phyloP scores from a whole-genome alignment of 2,888 invertebrate genomes.

The Platycheirus rosarum region DNA sequence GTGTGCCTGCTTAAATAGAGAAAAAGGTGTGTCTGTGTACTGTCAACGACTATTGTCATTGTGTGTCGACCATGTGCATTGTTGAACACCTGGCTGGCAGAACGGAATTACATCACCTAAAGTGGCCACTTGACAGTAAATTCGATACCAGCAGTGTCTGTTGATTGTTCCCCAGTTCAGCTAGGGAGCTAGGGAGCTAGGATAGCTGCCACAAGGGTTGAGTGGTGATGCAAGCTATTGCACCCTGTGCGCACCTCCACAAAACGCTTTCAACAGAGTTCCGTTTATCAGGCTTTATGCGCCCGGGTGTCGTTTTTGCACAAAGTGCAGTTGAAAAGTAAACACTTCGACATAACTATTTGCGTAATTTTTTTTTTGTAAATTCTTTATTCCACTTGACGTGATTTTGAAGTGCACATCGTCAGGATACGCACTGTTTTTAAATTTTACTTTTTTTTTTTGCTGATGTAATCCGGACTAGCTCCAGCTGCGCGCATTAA shows the following conservation, averaged over 20 bases:
- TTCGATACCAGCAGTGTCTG: slow-evolving; percentile 58
- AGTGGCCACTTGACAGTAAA: slow-evolving; percentile 73
- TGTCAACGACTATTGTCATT: slow-evolving; percentile 63
- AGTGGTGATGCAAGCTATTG: slow-evolving; percentile 9
- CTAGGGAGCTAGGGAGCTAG: background rate
- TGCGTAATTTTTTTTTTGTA: slow-evolving; percentile 47
- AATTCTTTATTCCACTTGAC: slow-evolving; percentile 57
- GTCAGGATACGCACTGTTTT: slow-evolving; percentile 18
- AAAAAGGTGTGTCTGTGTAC: slow-evolving; percentile 50
- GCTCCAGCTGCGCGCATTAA: slow-evolving; percentile 13
- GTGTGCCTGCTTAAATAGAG: background rate
- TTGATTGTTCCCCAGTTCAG: too few species aligned
- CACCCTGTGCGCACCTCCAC: background rate
- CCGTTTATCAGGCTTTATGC: background rate
- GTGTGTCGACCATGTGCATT: slow-evolving; percentile 67
- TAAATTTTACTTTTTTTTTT: background rate
- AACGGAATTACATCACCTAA: slow-evolving; percentile 70
- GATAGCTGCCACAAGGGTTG: slow-evolving; percentile 3
- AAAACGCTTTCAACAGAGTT: background rate
- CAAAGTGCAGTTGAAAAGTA: slow-evolving; percentile 45
- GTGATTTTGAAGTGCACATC: slow-evolving; percentile 46
- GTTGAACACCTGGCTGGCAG: slow-evolving; percentile 71
- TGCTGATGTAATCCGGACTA: background rate
- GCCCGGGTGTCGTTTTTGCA: slow-evolving; percentile 31
- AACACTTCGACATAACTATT: slow-evolving; percentile 64